Base-by-base conservation (phyloP, 2,888 invertebrate species). In the Scaptomyza caliginosa region DNA sequence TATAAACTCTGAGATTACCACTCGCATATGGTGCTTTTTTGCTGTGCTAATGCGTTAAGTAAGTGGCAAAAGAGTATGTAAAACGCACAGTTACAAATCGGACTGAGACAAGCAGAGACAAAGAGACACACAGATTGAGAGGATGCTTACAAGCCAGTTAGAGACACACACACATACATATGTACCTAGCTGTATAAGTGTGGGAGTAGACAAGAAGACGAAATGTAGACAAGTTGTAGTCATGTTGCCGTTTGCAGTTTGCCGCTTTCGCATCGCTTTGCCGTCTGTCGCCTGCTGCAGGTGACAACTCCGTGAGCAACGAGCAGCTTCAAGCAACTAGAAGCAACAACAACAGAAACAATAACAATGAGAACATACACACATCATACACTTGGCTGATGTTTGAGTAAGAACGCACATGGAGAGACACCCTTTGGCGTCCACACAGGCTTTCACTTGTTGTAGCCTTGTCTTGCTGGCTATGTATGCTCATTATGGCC, bases 161-260 rank as follows among this genome's bases (percentile, higher is more conserved):
- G 58, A 45, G 26, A 7, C 23, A 23, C 23, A 39, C 5, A 11
- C 52, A 42, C 63, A 39, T 24, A 24, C 7, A 13, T 3, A 8
- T 8, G 8, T 16, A 3, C 34, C 8, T 3, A 16, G 34, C 8
- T 34, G 34, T 16, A 8, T 34, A 13, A 26, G 28, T 28, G n/a
- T 17, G n/a, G 2, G 4, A n/a, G 16, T 3, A 43, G 40, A 42
- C 43, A 69, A 62, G 67, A 79, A 75, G 81, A 77, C 67, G 79
- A 78, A 84, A 81, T 81, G 81, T 81, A 78, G 81, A 81, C 81
- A 81, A 82, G 74, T 74, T 82, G 85, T 82, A 85, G 82, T 84
- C 81, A 76, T 84, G 85, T 80, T 74, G 83, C 77, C 70, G 67
- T 71, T 76, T 64, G 76, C 79, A 56, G 76, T 65, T 48, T 65